Conservation (phyloP, 2,113 vertebrate species). For the Coptodon rendalli region DNA sequence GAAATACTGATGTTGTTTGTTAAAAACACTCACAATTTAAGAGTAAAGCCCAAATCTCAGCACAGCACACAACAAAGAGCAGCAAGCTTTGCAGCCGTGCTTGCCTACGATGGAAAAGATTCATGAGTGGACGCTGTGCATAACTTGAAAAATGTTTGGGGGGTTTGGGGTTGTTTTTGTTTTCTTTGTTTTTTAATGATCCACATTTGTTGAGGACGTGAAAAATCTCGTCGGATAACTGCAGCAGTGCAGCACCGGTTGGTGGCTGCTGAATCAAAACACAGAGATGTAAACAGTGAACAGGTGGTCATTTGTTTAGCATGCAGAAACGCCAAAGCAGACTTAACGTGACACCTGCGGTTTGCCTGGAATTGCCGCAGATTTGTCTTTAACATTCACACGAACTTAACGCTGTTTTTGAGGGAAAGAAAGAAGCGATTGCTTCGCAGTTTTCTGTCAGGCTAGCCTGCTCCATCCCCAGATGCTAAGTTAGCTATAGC, state of each 20-base stretch:
- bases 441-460: slow-evolving; percentile 15
- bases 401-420: not conserved
- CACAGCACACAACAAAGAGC: not conserved
- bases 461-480: slow-evolving; percentile 44
- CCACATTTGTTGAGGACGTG: not conserved
- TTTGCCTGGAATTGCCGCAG: not conserved
- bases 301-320: slow-evolving; percentile 53
- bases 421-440: not conserved
- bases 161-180: not conserved
- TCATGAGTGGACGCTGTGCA: not conserved
- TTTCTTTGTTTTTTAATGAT: not conserved
- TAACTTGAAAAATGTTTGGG: not conserved
- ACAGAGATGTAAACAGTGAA: slow-evolving; percentile 62
- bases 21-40: not conserved
- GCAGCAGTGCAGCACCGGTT: not conserved
- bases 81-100: not conserved
- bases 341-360: not conserved
- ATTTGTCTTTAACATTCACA: not conserved
- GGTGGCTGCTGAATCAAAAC: not conserved
- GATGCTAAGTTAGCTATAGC: slow-evolving; percentile 61
- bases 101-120: not conserved
- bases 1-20: not conserved
- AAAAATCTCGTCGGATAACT: not conserved
- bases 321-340: not conserved
- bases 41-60: not conserved